phyloP scores from a whole-genome alignment of 2,797 vertebrate species.

The Hoplostethus mediterraneus region DNA sequence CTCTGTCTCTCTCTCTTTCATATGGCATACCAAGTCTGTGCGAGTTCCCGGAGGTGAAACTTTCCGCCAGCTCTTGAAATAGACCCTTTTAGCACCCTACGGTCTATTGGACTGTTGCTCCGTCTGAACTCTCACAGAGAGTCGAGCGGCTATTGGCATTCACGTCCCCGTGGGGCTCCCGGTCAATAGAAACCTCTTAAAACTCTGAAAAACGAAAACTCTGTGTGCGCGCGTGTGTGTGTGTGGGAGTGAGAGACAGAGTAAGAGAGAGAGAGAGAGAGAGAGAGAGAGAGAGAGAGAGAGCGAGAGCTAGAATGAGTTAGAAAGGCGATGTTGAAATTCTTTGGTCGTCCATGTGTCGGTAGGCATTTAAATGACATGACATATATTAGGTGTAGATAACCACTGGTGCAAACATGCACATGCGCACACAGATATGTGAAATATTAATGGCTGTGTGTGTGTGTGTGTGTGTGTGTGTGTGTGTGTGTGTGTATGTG shows the following conservation, averaged over 20 bases:
- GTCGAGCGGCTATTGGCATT: constrained; percentile 65
- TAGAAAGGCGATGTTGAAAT: constrained; percentile 14
- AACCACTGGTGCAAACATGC: not conserved
- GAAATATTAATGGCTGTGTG: constrained; percentile 4
- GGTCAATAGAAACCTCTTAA: constrained; percentile 76
- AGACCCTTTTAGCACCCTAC: constrained; percentile 77
- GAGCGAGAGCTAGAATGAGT: not conserved
- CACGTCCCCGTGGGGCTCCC: constrained; percentile 57
- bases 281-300: not conserved
- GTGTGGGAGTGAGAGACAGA: not conserved
- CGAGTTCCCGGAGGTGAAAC: constrained; percentile 65
- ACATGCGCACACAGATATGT: not conserved
- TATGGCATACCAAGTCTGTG: constrained; percentile 42
- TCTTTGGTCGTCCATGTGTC: constrained; percentile 29
- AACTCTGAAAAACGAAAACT: constrained; percentile 33
- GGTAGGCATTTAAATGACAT: constrained; percentile 23
- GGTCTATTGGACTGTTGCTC: constrained; percentile 68
- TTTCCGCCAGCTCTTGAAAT: constrained; percentile 66
- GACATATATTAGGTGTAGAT: constrained; percentile 16
- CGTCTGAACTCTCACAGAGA: constrained; percentile 67
- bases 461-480: constrained; percentile 39
- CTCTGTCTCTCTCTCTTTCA: constrained; percentile 11
- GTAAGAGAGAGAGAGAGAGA: not conserved
- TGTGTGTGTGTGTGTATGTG: constrained; percentile 43
- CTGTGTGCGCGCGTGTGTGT: constrained; percentile 14